phyloP scores from a whole-genome alignment of 1,140 invertebrate genomes.

The Yoshiicerus persimilis region DNA sequence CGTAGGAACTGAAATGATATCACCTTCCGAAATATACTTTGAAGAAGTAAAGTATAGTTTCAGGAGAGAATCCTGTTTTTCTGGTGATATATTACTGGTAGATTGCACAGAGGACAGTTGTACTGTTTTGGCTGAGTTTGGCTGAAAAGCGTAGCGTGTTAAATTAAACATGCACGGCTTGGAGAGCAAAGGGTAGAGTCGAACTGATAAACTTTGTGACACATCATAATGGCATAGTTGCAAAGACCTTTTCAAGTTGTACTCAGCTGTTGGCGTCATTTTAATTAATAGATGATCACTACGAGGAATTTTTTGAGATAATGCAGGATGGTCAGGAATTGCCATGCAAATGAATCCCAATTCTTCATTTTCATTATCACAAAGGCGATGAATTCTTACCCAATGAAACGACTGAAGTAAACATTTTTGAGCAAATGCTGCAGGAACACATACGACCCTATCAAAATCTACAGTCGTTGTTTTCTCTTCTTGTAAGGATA shows the following conservation, averaged over 20 bases:
- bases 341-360: not conserved
- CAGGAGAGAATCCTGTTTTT: not conserved
- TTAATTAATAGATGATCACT: not conserved
- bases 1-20: conserved; percentile 61
- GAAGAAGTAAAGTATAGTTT: not conserved
- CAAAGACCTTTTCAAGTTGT: not conserved
- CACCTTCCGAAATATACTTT: conserved; percentile 15
- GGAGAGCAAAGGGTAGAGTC: not conserved
- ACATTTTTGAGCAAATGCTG: not conserved
- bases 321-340: not conserved
- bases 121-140: not conserved
- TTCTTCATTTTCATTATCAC: not conserved
- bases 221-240: not conserved
- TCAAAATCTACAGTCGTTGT: not conserved
- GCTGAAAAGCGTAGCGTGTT: not conserved
- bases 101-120: not conserved
- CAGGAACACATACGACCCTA: not conserved
- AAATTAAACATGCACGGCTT: not conserved
- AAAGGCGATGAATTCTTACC: not conserved
- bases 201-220: not conserved
- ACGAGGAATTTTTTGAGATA: not conserved
- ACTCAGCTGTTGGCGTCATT: not conserved
- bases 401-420: not conserved
- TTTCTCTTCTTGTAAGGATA: not conserved
- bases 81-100: not conserved